Base-by-base conservation (phyloP, 2,888 invertebrate species). In the Pterobdella sp. region DNA sequence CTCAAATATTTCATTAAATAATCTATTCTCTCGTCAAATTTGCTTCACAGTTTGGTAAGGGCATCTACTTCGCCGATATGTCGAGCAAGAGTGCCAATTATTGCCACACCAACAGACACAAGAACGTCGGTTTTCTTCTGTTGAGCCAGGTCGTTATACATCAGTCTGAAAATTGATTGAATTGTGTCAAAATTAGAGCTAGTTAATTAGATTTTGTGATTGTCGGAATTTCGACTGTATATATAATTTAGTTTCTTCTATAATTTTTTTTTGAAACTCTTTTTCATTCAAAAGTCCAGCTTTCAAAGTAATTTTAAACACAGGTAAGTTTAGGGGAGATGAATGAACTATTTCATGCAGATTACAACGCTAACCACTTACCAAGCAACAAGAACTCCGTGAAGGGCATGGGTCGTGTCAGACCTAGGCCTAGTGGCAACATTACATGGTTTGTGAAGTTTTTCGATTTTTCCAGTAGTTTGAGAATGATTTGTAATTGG, bases 51-150 rank as follows among this genome's bases (percentile, higher is more conserved):
- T 84, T 84, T 81, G 86, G 86, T 10, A 86, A 86, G 78, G 86
- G 86, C n/a, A 81, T 86, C 3, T 86, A 86, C 77, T 86, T 86
- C 79, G 86, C 86, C 36, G 86, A 86, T 77, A 84, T 85, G 82
- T 84, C 85, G 31, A 84, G 84, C 77, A 86, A 86, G 77, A 85
- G 85, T 79, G 85, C 85, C 69, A 86, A 86, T 76, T 86, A 86
- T 78, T 85, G 85, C 75, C 85, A 82, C 78, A 80, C 85, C 1
- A 80, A 81, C 31, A 77, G 77, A 68, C 76, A 80, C 31, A 84
- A 84, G 75, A 81, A 82, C 70, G 79, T 80, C 35, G 85, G 85
- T 3, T 75, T 86, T 2, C 75, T 85, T 36, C 76, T 84, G 35
- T 79, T 86, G 0, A 84, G 84, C 78, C 85, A 86, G 79, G 86